Percentiles rank a stretch among this genome's conserved stretches.
phyloP scores from a whole-genome alignment of 2,888 invertebrate genomes.

The Ophioninae sp. region DNA sequence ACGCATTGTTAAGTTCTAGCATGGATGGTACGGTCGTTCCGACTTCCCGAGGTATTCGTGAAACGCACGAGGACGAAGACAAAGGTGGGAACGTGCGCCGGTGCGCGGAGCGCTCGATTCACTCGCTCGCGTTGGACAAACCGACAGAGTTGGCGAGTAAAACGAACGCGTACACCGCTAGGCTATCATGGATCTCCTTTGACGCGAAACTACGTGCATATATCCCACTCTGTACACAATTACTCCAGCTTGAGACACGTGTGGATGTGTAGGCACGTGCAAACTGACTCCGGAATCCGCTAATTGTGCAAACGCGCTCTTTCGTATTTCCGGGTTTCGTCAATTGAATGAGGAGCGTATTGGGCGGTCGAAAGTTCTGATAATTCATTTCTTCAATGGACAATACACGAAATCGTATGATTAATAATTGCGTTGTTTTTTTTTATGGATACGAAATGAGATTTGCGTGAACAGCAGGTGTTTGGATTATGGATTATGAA shows the following conservation, averaged over 20 bases:
- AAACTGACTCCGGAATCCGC: neutral
- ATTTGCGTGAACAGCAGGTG: no score
- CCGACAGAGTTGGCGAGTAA: constrained; percentile 14
- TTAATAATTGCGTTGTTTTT: neutral
- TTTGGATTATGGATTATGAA: no score
- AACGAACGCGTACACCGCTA: constrained; percentile 8
- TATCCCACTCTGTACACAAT: constrained; percentile 3
- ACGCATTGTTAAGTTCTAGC: neutral
- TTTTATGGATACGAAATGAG: neutral
- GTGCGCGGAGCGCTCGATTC: constrained; percentile 19
- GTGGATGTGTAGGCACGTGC: neutral
- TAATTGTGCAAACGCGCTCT: constrained; percentile 31
- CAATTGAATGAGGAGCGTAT: neutral
- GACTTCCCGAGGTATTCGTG: constrained; percentile 27
- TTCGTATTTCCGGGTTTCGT: neutral
- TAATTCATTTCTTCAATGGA: neutral
- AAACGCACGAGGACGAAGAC: constrained; percentile 30
- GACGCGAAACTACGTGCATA: constrained; percentile 3
- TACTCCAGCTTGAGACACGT: neutral
- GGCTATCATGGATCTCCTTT: constrained; percentile 35
- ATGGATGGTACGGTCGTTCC: neutral
- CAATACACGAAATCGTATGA: neutral
- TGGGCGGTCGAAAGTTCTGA: neutral
- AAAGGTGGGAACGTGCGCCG: constrained; percentile 24
- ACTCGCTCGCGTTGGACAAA: constrained; percentile 28